phyloP scores from a whole-genome alignment of 2,797 vertebrate species.

The Tapera naevia region DNA sequence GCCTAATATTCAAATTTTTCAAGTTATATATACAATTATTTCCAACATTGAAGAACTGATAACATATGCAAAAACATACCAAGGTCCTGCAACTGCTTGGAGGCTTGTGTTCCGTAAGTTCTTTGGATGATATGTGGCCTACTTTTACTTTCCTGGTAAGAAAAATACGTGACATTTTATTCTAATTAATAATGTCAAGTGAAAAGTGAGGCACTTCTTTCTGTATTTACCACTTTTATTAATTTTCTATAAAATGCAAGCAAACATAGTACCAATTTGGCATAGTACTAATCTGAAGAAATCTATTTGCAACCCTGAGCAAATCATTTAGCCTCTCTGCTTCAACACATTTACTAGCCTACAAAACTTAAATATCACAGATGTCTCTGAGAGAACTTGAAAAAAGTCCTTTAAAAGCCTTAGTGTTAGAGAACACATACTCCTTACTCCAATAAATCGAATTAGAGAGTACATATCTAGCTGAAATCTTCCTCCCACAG shows the following conservation, averaged over 20 bases:
- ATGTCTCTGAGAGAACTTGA: background rate
- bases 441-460: background rate
- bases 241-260: background rate
- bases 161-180: background rate
- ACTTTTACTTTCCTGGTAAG: conserved; percentile 84
- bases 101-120: conserved; percentile 72
- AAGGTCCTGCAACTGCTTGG: conserved; percentile 65
- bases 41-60: background rate
- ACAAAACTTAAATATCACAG: background rate
- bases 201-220: background rate
- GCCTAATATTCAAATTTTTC: background rate
- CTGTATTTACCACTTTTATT: background rate
- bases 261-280: background rate
- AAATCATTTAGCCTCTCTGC: background rate
- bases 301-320: background rate
- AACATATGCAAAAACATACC: conserved; percentile 69
- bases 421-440: background rate
- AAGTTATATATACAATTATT: background rate
- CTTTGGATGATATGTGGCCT: conserved; percentile 87
- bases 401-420: background rate
- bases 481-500: background rate
- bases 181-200: background rate
- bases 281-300: background rate
- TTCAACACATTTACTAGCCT: background rate
- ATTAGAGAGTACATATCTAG: background rate